Evolutionary conservation across 1,140 invertebrate genomes (phyloP), one percentile per base, ranked within the genome.

Genomic region (Stegodyphus mimosarum): DNA sequence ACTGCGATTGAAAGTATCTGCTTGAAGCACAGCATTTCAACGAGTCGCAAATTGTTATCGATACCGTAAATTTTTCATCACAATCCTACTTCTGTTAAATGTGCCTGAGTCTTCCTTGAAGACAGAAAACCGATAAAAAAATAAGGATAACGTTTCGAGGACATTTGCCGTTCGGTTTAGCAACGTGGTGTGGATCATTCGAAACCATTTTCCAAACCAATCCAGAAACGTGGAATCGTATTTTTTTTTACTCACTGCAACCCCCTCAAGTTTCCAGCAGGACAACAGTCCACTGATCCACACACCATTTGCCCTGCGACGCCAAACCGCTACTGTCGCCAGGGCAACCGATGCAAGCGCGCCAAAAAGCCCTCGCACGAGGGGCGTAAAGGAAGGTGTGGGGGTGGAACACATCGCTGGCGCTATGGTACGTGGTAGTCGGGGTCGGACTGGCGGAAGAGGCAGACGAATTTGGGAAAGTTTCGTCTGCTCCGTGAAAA

Each of bases 371-470:
- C 60, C 33, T 55, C 10, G 55, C 76, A 67, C 50, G 64, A 69
- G 63, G 76, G 76, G 76, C 76, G 69, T 78, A 66, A 48, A 6
- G 76, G 63, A 66, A 69, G 52, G 64, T 64, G 5, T 50, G 76
- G 63, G 13, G 33, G 70, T 10, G 70, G 18, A 11, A 66, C 33
- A 33, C 33, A 33, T 33, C 33, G 33, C 33, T 33, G 33, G 33
- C 33, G 33, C 33, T 33, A 33, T 49, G 50, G 76, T 76, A 76
- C 74, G 74, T 76, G 74, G 74, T 76, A 76, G 74, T 76, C 53
- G 74, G 74, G 60, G 53, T 66, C 60, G 74, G 74, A 76, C 74
- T 64, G 33, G 55, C 60, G 13, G 60, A 76, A 76, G 60, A 76
- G 60, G 48, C 74, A 66, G 74, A 76, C 60, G 74, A 66, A 7